A percentile compares a stretch with the other conserved stretches of the same genome.
Conservation (phyloP, 2,888 invertebrate species). For the Coelogynopora nodosa region DNA sequence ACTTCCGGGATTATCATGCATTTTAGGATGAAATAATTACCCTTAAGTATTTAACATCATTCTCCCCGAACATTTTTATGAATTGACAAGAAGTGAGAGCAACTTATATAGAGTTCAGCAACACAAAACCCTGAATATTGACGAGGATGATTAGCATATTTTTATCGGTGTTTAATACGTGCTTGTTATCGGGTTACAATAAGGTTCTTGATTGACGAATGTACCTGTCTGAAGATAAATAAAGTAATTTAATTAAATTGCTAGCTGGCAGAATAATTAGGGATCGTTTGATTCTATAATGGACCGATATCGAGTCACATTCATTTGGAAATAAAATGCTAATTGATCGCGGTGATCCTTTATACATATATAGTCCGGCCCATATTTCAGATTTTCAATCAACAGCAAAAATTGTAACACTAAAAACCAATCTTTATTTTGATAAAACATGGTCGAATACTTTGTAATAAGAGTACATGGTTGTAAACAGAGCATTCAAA, state of each 20-base stretch:
- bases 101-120: conserved; percentile 11
- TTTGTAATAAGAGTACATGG: not conserved
- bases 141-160: not conserved
- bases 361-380: conserved; percentile 29
- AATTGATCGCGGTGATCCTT: conserved; percentile 26
- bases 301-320: not conserved
- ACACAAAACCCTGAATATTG: not conserved
- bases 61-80: not conserved
- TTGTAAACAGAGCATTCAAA: conserved; percentile 28
- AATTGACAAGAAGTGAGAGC: not conserved
- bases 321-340: conserved; percentile 30
- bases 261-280: not conserved
- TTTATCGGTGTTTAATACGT: conserved; percentile 5
- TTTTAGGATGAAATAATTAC: not conserved
- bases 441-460: conserved; percentile 13
- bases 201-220: conserved; percentile 13
- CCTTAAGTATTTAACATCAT: not conserved
- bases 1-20: not conserved
- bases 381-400: conserved; percentile 24
- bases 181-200: conserved; percentile 25
- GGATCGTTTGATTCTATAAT: not conserved
- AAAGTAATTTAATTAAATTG: not conserved
- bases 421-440: not conserved
- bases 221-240: conserved; percentile 28
- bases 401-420: not conserved